Conservation (phyloP, 1,140 invertebrate genomes). For the Tetraneura akinire region DNA sequence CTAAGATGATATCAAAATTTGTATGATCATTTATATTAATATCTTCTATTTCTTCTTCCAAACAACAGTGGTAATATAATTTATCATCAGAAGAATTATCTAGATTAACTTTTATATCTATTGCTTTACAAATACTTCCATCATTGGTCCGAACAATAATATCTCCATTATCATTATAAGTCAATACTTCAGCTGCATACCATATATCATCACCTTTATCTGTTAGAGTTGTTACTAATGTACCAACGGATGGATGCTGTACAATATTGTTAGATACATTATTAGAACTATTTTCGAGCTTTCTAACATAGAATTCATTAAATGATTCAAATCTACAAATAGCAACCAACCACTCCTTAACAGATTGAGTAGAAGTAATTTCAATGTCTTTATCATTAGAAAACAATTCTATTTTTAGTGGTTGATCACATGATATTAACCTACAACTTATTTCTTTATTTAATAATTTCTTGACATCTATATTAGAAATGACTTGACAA, state of each 20-base stretch:
- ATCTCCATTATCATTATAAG: neutral
- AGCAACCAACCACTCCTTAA: neutral
- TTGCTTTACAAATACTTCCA: neutral
- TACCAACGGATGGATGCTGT: neutral
- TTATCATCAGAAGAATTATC: neutral
- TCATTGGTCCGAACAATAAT: neutral
- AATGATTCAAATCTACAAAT: slow-evolving; percentile 25
- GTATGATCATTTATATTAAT: neutral
- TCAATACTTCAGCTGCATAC: neutral
- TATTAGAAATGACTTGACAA: neutral
- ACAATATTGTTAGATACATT: neutral
- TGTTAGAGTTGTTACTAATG: neutral
- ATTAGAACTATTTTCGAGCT: neutral
- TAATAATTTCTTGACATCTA: slow-evolving; percentile 1
- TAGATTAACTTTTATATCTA: neutral
- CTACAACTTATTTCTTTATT: slow-evolving; percentile 27
- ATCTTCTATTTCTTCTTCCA: slow-evolving; percentile 25
- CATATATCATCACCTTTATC: neutral
- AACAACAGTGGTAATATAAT: neutral
- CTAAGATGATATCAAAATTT: neutral
- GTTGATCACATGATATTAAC: neutral
- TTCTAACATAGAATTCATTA: slow-evolving; percentile 20
- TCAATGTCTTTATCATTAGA: neutral
- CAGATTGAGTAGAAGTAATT: neutral
- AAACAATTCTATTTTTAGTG: slow-evolving; percentile 9